Evolutionary conservation across 2,113 vertebrate species (phyloP).

Genomic region (Albula glossodonta): DNA sequence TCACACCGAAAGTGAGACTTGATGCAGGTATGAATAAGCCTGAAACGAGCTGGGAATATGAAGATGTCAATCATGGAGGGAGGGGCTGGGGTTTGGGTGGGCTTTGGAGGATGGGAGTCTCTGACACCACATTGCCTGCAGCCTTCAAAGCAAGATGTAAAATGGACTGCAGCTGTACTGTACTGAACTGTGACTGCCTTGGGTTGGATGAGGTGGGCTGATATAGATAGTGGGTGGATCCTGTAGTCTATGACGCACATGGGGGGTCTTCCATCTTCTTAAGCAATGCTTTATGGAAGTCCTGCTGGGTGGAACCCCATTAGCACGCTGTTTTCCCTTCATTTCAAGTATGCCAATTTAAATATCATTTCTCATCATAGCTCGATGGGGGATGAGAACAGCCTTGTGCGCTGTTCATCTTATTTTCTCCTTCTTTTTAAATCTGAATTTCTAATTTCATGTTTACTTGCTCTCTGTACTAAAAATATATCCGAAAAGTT

Average conservation of each 20-base stretch:
- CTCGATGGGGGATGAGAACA: background rate
- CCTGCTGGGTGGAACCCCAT: background rate
- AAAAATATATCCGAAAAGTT: background rate
- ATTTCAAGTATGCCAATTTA: slow-evolving; percentile 21
- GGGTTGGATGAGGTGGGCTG: background rate
- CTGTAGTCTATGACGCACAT: background rate
- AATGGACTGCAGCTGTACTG: background rate
- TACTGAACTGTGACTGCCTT: background rate
- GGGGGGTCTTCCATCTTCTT: background rate
- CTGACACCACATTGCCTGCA: background rate
- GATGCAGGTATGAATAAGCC: background rate
- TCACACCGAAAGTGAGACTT: background rate
- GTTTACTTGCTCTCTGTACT: background rate
- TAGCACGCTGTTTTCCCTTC: background rate
- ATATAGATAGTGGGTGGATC: background rate
- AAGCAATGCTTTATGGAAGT: background rate
- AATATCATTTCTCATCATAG: slow-evolving; percentile 15
- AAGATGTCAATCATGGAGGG: background rate
- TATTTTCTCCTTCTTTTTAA: background rate
- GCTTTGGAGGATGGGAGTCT: background rate
- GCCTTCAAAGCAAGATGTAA: background rate
- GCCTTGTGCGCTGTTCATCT: background rate
- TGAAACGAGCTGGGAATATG: background rate
- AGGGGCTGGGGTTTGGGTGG: too few relatives aligned
- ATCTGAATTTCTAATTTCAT: background rate